Percentiles rank a stretch among this genome's conserved stretches.
These are phyloP conservation scores for Enteromius mattozi DNA, from an alignment of 2,797 vertebrate species.

Conservation along the genomic window DNA sequence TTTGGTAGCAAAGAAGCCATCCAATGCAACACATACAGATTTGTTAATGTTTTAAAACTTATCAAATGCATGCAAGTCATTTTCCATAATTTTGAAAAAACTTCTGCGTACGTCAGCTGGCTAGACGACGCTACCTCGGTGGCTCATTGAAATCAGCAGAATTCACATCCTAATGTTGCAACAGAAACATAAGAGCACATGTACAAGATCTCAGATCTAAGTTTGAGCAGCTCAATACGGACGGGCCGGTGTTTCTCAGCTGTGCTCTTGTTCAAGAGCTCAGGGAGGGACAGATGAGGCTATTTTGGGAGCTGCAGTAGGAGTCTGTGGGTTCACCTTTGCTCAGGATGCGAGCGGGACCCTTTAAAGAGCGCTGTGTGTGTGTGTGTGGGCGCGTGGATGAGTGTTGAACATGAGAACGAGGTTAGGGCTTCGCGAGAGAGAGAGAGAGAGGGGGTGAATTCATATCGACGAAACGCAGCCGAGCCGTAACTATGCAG, in stretches of 20 bases:
- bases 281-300: slow-evolving; percentile 60
- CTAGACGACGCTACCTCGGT: not conserved
- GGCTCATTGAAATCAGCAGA: not conserved
- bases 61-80: not conserved
- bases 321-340: slow-evolving; percentile 79
- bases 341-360: slow-evolving; percentile 71
- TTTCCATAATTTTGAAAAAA: not conserved
- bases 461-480: slow-evolving; percentile 46
- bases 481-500: slow-evolving; percentile 62
- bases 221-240: not conserved
- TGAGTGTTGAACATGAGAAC: slow-evolving; percentile 46
- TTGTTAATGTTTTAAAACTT: not conserved
- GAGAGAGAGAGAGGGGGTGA: slow-evolving; percentile 39
- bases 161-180: not conserved
- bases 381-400: slow-evolving; percentile 47
- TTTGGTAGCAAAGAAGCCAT: not conserved
- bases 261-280: slow-evolving; percentile 11
- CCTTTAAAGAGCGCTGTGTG: slow-evolving; percentile 59
- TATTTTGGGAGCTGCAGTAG: slow-evolving; percentile 77
- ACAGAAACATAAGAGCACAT: not conserved
- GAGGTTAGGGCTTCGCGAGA: slow-evolving; percentile 29
- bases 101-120: not conserved
- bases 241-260: not conserved
- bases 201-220: not conserved
- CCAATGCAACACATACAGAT: not conserved